Base-by-base conservation (phyloP, 2,888 invertebrate genomes). In the Thysanoteuthis rhombus region DNA sequence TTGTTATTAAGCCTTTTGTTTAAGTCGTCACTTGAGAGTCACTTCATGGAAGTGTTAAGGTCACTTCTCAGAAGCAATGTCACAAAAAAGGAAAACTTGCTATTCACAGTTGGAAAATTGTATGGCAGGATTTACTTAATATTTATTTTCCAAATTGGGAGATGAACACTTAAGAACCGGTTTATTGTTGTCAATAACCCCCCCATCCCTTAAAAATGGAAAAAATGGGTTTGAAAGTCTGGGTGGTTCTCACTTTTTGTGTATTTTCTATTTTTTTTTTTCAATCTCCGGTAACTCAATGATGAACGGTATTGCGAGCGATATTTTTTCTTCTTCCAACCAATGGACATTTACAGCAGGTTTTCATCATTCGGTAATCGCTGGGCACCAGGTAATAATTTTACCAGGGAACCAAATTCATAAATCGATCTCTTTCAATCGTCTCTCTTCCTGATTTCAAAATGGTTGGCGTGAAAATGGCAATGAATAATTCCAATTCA, bases 261-360 rank as follows among this genome's bases (percentile, higher is more conserved):
- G 0, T 36, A 10, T 90, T 39, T 90, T 32, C 10, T 38, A 75
- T 4, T 39, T 40, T 32, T 36, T 40, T 28, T 28, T 25, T 5
- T 28, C 75, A 75, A n/a, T n/a, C 32, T 38, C 16, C 32, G 91
- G 89, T 89, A 92, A 38, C 22, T 38, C 39, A 96, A 97, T 97
- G 95, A 98, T 97, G 98, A 98, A 98, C 95, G 98, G 97, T 97
- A 98, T 98, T 89, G 98, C 98, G 97, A 98, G 98, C 97, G 98
- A 97, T 97, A 97, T 98, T 96, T 98, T 97, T 92, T 98, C 94
- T 95, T 95, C 12, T 39, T 36, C 25, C 19, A 90, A 90, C 91
- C 39, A 40, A 39, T 39, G 39, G 28, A 38, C 39, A 90, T 90
- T 90, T 90, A 40, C 90, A 32, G 28, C 32, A 16, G 22, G 22